Evolutionary conservation across 1,140 invertebrate species (phyloP).

Genomic region (Drosophila trapezifrons): DNA sequence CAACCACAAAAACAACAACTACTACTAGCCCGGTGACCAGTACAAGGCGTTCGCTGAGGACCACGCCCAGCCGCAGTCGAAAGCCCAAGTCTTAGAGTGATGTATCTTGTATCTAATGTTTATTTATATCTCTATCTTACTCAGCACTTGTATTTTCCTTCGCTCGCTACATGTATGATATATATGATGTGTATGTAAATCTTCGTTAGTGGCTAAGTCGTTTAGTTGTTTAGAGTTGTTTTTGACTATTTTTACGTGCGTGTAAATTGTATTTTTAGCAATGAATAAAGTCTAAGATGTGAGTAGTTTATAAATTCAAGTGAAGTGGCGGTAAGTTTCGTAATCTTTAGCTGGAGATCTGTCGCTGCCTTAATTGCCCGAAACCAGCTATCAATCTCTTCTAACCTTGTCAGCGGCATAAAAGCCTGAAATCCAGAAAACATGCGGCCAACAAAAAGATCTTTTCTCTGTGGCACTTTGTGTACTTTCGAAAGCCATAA

Average conservation of each 20-base stretch:
- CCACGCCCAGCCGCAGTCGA: conserved; percentile 71
- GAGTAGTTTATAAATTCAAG: conserved; percentile 23
- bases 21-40: conserved; percentile 18
- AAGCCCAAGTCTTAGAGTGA: conserved; percentile 67
- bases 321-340: not conserved
- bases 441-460: conserved; percentile 3
- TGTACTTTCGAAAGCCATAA: conserved; percentile 36
- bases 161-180: conserved; percentile 65
- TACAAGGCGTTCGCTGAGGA: conserved; percentile 56
- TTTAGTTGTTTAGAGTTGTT: conserved; percentile 66
- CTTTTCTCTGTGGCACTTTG: conserved; percentile 12
- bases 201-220: conserved; percentile 67
- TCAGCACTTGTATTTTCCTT: conserved; percentile 25
- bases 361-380: not conserved
- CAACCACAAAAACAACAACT: conserved; percentile 36
- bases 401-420: conserved; percentile 57
- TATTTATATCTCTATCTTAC: conserved; percentile 54
- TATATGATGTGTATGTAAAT: conserved; percentile 46
- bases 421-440: conserved; percentile 15
- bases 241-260: conserved; percentile 76
- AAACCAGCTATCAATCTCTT: conserved; percentile 17
- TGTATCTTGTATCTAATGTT: conserved; percentile 56
- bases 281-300: conserved; percentile 74
- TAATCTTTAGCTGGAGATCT: conserved; percentile 12
- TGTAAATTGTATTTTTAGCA: conserved; percentile 69